Conservation (phyloP, 2,797 vertebrate genomes). For the Leptodactylus fallax region DNA sequence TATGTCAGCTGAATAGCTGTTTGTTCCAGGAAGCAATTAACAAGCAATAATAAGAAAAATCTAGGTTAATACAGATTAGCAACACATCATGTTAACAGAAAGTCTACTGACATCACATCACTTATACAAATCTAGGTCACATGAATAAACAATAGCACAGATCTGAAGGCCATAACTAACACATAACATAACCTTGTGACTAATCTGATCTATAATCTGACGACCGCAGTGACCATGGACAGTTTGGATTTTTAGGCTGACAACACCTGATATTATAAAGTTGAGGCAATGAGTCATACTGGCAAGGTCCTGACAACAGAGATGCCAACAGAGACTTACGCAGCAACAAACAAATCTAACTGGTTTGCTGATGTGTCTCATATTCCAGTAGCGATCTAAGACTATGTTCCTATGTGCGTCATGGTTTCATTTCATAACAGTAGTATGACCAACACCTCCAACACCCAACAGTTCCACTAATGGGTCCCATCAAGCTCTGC, state of each 20-base stretch:
- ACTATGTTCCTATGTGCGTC: not conserved
- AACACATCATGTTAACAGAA: constrained; percentile 9
- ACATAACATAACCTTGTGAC: constrained; percentile 3
- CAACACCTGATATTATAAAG: not conserved
- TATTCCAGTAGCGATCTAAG: not conserved
- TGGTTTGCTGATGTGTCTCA: not conserved
- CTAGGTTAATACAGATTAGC: constrained; percentile 33
- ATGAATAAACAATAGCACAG: not conserved
- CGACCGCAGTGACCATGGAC: not conserved
- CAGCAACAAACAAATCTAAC: not conserved
- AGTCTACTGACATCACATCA: constrained; percentile 38
- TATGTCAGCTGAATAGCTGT: constrained; percentile 26
- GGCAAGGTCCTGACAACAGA: constrained; percentile 15
- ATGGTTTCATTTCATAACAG: not conserved
- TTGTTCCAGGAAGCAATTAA: constrained; percentile 36
- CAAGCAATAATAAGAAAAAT: constrained; percentile 11
- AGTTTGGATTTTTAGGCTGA: not conserved
- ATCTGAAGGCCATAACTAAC: not conserved
- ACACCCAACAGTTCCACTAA: not conserved
- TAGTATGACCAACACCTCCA: not conserved
- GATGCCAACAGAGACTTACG: not conserved
- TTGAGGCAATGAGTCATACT: constrained; percentile 29
- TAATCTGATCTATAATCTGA: constrained; percentile 26
- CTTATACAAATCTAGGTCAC: constrained; percentile 51
- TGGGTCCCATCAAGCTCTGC: no score